Conservation (phyloP, 2,113 vertebrate species). For the Pongo pygmaeus region DNA sequence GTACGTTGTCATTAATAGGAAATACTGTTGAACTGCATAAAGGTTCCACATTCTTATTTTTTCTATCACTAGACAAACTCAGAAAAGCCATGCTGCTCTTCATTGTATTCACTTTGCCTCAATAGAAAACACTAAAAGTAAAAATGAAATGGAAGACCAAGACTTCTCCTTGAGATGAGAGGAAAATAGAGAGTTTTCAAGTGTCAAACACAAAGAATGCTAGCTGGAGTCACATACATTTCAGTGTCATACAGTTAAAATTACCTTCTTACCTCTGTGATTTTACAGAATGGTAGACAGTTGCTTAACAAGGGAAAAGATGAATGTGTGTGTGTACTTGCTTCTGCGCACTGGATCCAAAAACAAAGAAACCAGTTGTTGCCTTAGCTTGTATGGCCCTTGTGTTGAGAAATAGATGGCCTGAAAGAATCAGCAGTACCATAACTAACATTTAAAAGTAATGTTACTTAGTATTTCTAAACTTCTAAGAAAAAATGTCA, state of each 20-base stretch:
- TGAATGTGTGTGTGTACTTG: not conserved
- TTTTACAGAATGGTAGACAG: not conserved
- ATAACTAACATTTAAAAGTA: conserved; percentile 2
- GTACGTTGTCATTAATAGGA: conserved; percentile 30
- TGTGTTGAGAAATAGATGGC: not conserved
- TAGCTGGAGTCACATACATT: not conserved
- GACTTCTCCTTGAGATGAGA: not conserved
- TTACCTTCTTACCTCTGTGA: not conserved
- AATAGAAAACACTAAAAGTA: conserved; percentile 45
- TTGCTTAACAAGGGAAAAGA: not conserved
- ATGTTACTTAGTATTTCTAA: not conserved
- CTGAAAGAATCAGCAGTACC: not conserved
- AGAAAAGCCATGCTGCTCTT: conserved; percentile 33
- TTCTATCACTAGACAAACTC: not conserved
- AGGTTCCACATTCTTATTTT: not conserved
- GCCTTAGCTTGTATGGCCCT: not conserved
- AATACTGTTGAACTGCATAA: not conserved
- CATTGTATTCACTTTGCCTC: conserved; percentile 13
- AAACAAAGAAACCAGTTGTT: not conserved
- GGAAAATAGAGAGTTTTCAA: not conserved
- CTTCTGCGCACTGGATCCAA: not conserved
- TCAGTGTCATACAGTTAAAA: not conserved
- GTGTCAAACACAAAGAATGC: not conserved
- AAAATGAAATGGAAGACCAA: conserved; percentile 21
- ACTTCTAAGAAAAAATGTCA: not conserved